Evolutionary conservation across 2,113 vertebrate genomes (phyloP).

Genomic region (Amphilophus citrinellus): DNA sequence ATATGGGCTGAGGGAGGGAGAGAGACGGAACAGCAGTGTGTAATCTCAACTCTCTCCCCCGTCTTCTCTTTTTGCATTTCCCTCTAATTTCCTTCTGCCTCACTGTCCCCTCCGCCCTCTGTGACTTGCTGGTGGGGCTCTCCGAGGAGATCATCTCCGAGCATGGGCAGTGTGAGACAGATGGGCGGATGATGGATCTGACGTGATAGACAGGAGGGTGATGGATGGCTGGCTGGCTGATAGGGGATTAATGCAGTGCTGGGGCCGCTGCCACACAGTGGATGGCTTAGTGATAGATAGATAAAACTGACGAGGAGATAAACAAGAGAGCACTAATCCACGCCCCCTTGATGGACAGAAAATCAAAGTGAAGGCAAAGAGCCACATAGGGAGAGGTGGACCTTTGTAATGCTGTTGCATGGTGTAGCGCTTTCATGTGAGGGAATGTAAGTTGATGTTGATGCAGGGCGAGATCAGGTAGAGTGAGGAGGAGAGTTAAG

Average conservation of each 20-base stretch:
- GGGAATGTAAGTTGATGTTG: conserved; percentile 41
- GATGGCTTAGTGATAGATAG: conserved; percentile 81
- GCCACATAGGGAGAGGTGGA: conserved; percentile 59
- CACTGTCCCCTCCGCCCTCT: conserved; percentile 48
- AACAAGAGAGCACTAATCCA: conserved; percentile 85
- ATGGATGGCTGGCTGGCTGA: conserved; percentile 83
- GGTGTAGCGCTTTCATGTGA: conserved; percentile 40
- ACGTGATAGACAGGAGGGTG: conserved; percentile 82
- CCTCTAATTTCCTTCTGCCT: conserved; percentile 58
- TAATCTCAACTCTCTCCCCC: conserved; percentile 57
- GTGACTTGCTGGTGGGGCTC: conserved; percentile 59
- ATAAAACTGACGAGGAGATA: conserved; percentile 84
- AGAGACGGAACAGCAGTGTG: conserved; percentile 36
- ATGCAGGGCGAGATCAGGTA: conserved; percentile 33
- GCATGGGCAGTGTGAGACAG: conserved; percentile 78
- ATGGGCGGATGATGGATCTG: conserved; percentile 86
- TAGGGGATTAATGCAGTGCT: conserved; percentile 84
- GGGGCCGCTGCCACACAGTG: conserved; percentile 66
- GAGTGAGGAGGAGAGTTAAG: conserved; percentile 27
- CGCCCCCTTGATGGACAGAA: conserved; percentile 81
- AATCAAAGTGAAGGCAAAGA: conserved; percentile 78
- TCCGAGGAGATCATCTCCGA: conserved; percentile 68
- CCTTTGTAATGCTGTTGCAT: conserved; percentile 40
- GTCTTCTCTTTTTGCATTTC: conserved; percentile 46
- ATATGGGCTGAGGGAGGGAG: conserved; percentile 29